A percentile compares a stretch with the other conserved stretches of the same genome.
phyloP scores from a whole-genome alignment of 2,113 vertebrate genomes.

The Trematocara stigmaticum region DNA sequence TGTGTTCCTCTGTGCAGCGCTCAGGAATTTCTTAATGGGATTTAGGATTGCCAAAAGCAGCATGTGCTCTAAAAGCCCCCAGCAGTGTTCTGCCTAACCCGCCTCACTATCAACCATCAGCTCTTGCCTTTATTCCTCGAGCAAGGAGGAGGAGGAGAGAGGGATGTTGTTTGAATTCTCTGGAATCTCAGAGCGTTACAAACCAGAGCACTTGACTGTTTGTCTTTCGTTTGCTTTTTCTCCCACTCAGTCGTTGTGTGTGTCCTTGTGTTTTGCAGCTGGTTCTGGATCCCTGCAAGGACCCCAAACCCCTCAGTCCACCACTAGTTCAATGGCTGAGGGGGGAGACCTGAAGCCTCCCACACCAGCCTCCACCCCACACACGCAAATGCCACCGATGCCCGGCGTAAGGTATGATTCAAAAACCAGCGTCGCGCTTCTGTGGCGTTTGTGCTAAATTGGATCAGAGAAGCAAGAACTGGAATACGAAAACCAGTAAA shows the following conservation, averaged over 20 bases:
- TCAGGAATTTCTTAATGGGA: constrained; percentile 55
- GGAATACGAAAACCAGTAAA: not conserved
- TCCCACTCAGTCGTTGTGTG: not conserved
- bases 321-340: constrained; percentile 98
- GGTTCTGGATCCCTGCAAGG: constrained; percentile 98
- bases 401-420: constrained; percentile 85
- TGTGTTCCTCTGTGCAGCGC: not conserved
- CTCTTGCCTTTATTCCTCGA: not conserved
- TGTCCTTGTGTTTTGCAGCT: constrained; percentile 71
- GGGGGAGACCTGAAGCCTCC: constrained; percentile 97
- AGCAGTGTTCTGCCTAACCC: not conserved
- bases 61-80: constrained; percentile 29
- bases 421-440: not conserved
- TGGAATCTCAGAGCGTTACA: not conserved
- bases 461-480: not conserved
- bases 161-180: not conserved
- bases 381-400: constrained; percentile 93
- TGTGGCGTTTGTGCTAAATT: not conserved
- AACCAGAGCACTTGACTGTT: not conserved
- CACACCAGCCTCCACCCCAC: constrained; percentile 95
- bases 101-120: constrained; percentile 4
- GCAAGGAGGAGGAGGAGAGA: not conserved
- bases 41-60: constrained; percentile 48
- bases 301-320: constrained; percentile 97
- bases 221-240: not conserved